Base-by-base conservation (phyloP, 2,888 invertebrate species). In the Drosophila barbarae region DNA sequence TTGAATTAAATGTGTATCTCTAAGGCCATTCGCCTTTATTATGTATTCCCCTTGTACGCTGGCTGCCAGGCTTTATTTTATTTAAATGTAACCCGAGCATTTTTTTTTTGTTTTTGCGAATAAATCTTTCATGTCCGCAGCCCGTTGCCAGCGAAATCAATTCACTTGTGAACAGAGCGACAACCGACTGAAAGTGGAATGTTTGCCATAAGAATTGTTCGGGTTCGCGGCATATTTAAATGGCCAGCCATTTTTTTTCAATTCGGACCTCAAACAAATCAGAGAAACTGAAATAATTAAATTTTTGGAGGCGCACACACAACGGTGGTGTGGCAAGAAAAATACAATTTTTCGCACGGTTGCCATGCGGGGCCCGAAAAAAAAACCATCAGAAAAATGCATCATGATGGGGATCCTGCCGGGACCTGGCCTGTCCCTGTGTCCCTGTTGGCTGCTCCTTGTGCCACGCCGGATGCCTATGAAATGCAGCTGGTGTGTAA, bases 251-350 rank as follows among this genome's bases (percentile, higher is more conserved):
- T 38, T 54, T 49, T 50, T 49, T 54, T 28, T 12, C 50, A 39
- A 49, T 60, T 60, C n/a, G 18, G 23, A 32, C 38, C 23, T 46
- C 60, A 57, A 60, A 60, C 61, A 56, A 66, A 56, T 65, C 64
- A 65, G 44, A 65, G 65, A 54, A 56, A 50, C 66, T 55, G 51
- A 68, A 68, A 67, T 68, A 68, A 68, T 68, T 68, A 68, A 53
- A 68, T 68, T 63, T 65, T 65, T 47, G 46, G 56, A 23, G 42
- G 32, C 23, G 13, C 42, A 15, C 52, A 15, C 53, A 42, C 34
- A 34, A 23, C 26, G 42, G 38, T 46, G 38, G 32, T 32, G 38
- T 46, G 38, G 32, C 38, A 32, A 38, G 13, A 56, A 59, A 60
- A 60, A 60, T 28, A 60, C 60, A 63, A 60, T 60, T 60, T 50